Percentiles rank a stretch among this genome's conserved stretches.
Evolutionary conservation across 2,113 vertebrate species (phyloP).

Genomic region (Oenanthe oenanthe): DNA sequence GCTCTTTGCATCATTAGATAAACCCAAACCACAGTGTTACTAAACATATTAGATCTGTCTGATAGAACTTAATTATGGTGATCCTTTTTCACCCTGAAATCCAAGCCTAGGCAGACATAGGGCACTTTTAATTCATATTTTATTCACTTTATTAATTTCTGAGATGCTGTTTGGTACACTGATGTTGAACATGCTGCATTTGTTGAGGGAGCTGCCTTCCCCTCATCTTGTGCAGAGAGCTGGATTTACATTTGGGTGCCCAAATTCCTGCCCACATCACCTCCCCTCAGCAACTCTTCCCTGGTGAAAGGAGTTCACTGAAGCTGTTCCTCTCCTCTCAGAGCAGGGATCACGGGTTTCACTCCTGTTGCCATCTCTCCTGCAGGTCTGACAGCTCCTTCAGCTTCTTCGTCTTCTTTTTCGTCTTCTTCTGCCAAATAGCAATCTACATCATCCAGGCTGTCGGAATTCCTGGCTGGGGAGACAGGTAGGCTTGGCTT

Average conservation of each 20-base stretch:
- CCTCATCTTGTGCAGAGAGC: neutral
- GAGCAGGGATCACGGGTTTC: neutral
- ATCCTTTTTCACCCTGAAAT: neutral
- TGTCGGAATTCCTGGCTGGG: slow-evolving; percentile 90
- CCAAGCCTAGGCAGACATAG: neutral
- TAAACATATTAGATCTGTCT: neutral
- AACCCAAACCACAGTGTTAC: neutral
- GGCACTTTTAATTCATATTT: neutral
- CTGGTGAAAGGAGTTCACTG: neutral
- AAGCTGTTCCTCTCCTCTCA: neutral
- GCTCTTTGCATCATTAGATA: neutral
- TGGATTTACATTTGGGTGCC: neutral
- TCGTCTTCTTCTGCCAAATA: slow-evolving; percentile 96
- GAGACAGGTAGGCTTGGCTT: slow-evolving; percentile 86
- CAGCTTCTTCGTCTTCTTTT: slow-evolving; percentile 99
- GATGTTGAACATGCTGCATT: accelerated
- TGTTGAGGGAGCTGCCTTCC: neutral
- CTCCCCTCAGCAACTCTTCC: neutral
- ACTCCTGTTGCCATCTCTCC: neutral
- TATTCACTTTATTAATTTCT: neutral
- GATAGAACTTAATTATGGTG: neutral
- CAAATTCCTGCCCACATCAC: neutral
- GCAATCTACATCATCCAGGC: slow-evolving; percentile 91
- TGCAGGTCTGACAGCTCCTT: slow-evolving; percentile 97
- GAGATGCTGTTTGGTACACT: neutral